Evolutionary conservation across 2,797 vertebrate genomes (phyloP).

Genomic region (Antennarius maculatus): DNA sequence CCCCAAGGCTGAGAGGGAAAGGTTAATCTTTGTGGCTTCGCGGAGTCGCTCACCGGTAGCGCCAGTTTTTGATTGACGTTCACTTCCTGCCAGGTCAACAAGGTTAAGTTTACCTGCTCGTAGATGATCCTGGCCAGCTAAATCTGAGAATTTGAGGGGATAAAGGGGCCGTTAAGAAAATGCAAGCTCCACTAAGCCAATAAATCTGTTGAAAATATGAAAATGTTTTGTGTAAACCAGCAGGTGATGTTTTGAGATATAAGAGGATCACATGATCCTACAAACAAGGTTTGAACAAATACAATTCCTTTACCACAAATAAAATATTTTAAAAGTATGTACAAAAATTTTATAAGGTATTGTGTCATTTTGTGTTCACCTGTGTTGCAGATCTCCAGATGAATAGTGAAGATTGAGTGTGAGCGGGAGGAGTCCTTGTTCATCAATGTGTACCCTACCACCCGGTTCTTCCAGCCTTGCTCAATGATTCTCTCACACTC

Average conservation of each 20-base stretch:
- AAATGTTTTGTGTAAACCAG: background rate
- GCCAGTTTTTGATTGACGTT: constrained; percentile 92
- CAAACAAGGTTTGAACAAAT: background rate
- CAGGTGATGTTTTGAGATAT: background rate
- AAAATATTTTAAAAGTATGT: background rate
- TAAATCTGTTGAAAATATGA: background rate
- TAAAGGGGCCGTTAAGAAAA: background rate
- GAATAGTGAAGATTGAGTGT: constrained; percentile 91
- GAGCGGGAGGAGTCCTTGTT: constrained; percentile 92
- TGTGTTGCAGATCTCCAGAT: constrained; percentile 87
- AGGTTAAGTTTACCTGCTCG: constrained; percentile 91
- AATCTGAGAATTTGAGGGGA: constrained; percentile 54
- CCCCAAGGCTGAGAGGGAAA: constrained; percentile 90
- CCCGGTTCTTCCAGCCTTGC: constrained; percentile 87
- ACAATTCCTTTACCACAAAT: background rate
- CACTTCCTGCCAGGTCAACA: constrained; percentile 91
- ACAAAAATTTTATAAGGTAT: background rate
- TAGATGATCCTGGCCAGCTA: constrained; percentile 84
- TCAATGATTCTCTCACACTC: constrained; percentile 89
- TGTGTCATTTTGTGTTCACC: constrained; percentile 68
- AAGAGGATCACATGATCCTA: background rate
- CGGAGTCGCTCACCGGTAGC: constrained; percentile 88
- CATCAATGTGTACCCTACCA: constrained; percentile 90
- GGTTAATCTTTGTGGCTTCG: constrained; percentile 93
- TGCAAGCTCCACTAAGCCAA: background rate